Base-by-base conservation (phyloP, 2,888 invertebrate genomes). In the Macrophya annulata region DNA sequence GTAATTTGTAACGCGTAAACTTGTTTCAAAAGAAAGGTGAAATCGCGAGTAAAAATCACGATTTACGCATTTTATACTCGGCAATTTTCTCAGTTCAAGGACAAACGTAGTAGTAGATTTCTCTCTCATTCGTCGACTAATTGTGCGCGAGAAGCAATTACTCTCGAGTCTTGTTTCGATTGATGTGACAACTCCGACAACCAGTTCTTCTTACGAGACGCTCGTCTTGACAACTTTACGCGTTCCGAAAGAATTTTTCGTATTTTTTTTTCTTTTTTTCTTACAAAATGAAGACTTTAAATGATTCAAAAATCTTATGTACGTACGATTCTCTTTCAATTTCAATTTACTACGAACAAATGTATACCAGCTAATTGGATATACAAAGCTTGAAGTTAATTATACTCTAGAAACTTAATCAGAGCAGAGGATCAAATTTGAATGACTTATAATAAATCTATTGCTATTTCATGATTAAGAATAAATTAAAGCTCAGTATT, bases 61-160 rank as follows among this genome's bases (percentile, higher is more conserved):
- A 45, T 74, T 10, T 25, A 45, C 48, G 12, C n/a, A 62, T 9
- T 25, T 1, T 40, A 59, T 62, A 40, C 62, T 37, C 31, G 68
- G 62, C 17, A 43, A 81, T 81, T 81, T 31, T 81, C 81, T 62
- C 62, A 8, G 10, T 45, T 81, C 81, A 81, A 81, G 81, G 62
- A 62, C 81, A 62, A 59, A 81, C 43, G n/a, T 40, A 71, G 8
- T 48, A 55, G 37, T 15, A 62, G 37, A 81, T 81, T 62, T 81
- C 81, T 59, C 62, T 81, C 81, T 81, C 81, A 62, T 62, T 40
- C 10, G 59, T 37, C n/a, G 62, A 21, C 81, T 59, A 59, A 81
- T 81, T 81, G 59, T 81, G n/a, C n/a, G 72, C 12, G 77, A 62
- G 59, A 45, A 40, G 62, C 62, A 81, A 81, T 81, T 81, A 81